Percentiles rank a stretch among this genome's conserved stretches.
phyloP scores from a whole-genome alignment of 2,113 vertebrate genomes.

The Etheostoma cragini region DNA sequence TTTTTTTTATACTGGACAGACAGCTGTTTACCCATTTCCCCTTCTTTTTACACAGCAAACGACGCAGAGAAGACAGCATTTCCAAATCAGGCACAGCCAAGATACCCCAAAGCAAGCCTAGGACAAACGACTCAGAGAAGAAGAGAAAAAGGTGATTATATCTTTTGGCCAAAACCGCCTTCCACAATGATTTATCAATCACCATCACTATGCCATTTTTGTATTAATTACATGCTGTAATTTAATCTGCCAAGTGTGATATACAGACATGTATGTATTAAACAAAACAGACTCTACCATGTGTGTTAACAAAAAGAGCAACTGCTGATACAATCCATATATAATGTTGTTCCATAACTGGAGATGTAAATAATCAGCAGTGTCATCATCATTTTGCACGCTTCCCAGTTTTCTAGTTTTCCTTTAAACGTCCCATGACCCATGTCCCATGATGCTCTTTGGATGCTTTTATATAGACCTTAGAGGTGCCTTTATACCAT shows the following conservation, averaged over 20 bases:
- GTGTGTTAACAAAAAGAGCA: neutral
- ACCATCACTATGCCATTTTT: neutral
- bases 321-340: neutral
- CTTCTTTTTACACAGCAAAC: conserved; percentile 80
- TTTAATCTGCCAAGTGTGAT: neutral
- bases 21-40: neutral
- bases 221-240: neutral
- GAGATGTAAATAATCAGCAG: neutral
- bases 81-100: conserved; percentile 86
- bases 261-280: neutral
- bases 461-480: too few relatives aligned
- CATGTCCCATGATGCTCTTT: too few relatives aligned
- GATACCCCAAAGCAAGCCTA: conserved; percentile 89
- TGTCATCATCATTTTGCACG: neutral
- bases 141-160: conserved; percentile 98
- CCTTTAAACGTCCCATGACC: too few relatives aligned
- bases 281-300: neutral
- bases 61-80: conserved; percentile 91
- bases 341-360: neutral
- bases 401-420: neutral
- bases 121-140: conserved; percentile 92
- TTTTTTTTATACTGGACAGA: neutral
- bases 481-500: too few relatives aligned
- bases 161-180: neutral
- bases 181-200: neutral